These are phyloP conservation scores for Carduelis carduelis DNA, from an alignment of 2,797 vertebrate species.

Conservation along the genomic window DNA sequence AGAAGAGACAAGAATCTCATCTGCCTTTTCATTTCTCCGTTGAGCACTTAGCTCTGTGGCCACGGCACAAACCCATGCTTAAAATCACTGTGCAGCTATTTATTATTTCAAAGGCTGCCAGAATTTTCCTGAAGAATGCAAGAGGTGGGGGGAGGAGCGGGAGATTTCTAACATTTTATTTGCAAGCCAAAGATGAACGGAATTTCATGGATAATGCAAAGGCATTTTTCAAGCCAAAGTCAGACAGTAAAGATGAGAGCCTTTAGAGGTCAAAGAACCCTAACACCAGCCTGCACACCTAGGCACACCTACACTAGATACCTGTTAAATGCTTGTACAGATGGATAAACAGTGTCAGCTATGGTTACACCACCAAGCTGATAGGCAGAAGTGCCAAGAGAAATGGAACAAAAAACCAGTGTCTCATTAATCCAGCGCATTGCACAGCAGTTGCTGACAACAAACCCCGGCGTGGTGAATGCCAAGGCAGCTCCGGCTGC, in stretches of 20 bases:
- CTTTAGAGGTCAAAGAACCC: not conserved
- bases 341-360: not conserved
- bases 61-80: not conserved
- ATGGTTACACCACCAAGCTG: not conserved
- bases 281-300: not conserved
- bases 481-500: not conserved
- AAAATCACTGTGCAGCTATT: not conserved
- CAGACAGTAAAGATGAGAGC: not conserved
- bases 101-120: not conserved
- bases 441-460: not conserved
- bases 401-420: not conserved
- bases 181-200: not conserved
- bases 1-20: not conserved
- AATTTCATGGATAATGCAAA: not conserved
- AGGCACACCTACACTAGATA: accelerated
- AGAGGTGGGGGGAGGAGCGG: not conserved
- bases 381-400: not conserved
- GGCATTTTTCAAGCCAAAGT: not conserved
- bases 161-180: not conserved
- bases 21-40: not conserved
- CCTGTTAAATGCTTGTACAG: not conserved
- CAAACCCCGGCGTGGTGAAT: not conserved
- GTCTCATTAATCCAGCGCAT: not conserved
- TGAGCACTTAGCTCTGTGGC: not conserved
- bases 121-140: not conserved